Conservation (phyloP, 2,797 vertebrate genomes). For the Rhincodon typus region DNA sequence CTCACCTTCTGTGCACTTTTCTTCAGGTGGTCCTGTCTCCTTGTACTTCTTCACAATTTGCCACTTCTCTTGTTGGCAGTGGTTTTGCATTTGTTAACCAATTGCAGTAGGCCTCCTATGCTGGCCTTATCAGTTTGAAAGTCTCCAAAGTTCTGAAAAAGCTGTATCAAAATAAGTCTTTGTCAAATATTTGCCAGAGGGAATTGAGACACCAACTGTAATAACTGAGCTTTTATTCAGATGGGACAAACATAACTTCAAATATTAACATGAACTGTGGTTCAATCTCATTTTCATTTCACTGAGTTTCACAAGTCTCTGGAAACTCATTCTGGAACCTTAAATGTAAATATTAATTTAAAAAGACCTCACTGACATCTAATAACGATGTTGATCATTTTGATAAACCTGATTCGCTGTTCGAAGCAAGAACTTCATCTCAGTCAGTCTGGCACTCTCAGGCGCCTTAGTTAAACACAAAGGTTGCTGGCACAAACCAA, state of each 20-base stretch:
- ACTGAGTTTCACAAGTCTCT: not conserved
- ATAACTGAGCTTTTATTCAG: not conserved
- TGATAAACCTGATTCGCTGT: not conserved
- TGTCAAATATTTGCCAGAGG: not conserved
- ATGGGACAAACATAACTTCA: not conserved
- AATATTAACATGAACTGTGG: not conserved
- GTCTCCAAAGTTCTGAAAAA: not conserved
- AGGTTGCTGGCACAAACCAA: not conserved
- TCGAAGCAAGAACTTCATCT: not conserved
- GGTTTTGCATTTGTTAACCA: not conserved
- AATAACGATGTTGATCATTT: not conserved
- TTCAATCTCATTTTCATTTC: not conserved
- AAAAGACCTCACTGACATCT: conserved; percentile 5
- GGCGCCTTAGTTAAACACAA: not conserved
- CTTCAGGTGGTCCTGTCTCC: not conserved
- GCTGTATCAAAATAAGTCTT: not conserved
- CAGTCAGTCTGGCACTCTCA: not conserved
- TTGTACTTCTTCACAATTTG: not conserved
- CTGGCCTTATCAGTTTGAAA: not conserved
- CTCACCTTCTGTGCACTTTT: not conserved
- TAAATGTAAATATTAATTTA: not conserved
- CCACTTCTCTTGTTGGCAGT: not conserved
- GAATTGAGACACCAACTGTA: not conserved
- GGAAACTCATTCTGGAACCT: not conserved
- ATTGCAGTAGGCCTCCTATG: not conserved